phyloP scores from a whole-genome alignment of 2,113 vertebrate species.

The Melanocharis versteri region DNA sequence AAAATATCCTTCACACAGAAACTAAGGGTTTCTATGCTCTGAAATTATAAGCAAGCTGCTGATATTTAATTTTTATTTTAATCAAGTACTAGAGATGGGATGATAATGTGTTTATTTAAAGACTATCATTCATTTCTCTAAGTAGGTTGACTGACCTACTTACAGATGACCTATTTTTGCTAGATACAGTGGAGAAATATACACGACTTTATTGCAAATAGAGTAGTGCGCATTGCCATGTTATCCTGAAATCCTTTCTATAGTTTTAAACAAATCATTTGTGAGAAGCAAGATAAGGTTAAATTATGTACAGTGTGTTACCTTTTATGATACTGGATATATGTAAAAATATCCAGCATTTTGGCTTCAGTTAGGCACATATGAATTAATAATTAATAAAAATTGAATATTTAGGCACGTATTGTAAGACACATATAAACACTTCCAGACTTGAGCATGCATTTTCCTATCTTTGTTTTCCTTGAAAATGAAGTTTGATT shows the following conservation, averaged over 20 bases:
- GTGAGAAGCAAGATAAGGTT: background rate
- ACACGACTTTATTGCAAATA: background rate
- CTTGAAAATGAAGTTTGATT: background rate
- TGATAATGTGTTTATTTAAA: background rate
- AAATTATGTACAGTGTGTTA: background rate
- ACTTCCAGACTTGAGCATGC: background rate
- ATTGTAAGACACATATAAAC: background rate
- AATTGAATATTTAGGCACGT: too few species aligned
- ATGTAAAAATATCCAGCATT: background rate
- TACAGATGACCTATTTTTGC: conserved; percentile 64
- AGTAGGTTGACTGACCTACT: conserved; percentile 65
- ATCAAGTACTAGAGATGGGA: background rate
- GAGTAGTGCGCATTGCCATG: background rate
- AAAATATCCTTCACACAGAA: background rate
- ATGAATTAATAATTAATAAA: background rate
- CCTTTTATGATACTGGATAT: background rate
- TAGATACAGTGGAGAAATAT: conserved; percentile 33
- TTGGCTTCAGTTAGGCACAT: background rate
- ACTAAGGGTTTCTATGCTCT: background rate
- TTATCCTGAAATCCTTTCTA: background rate
- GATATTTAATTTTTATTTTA: background rate
- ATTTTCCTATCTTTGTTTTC: background rate
- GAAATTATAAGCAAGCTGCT: background rate
- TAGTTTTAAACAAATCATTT: conserved; percentile 9
- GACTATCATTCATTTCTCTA: conserved; percentile 12